A percentile compares a stretch with the other conserved stretches of the same genome.
Evolutionary conservation across 2,797 vertebrate genomes (phyloP).

Genomic region (Esox lucius): DNA sequence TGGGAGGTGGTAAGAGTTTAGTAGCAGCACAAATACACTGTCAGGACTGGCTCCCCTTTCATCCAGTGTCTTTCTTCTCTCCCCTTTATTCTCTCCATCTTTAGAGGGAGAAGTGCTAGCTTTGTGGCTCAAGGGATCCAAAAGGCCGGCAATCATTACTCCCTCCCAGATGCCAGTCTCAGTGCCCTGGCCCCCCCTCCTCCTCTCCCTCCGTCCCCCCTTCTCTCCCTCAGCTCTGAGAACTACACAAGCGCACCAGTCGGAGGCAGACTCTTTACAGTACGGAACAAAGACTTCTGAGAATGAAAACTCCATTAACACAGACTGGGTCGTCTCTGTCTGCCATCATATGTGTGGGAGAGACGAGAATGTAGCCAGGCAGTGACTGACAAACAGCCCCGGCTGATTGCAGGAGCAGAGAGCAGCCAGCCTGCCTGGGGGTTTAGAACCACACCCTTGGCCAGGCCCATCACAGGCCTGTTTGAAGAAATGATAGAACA

Average conservation of each 20-base stretch:
- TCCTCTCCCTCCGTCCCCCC: constrained; percentile 54
- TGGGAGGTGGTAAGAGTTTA: constrained; percentile 86
- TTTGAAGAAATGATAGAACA: constrained; percentile 8
- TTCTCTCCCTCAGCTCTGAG: constrained; percentile 81
- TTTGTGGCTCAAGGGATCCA: constrained; percentile 91
- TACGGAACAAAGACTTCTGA: constrained; percentile 87
- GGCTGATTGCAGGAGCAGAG: constrained; percentile 4
- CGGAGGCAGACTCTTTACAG: constrained; percentile 84
- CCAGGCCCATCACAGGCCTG: not conserved
- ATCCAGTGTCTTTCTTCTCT: constrained; percentile 80
- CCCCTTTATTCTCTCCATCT: constrained; percentile 80
- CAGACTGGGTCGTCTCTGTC: constrained; percentile 53
- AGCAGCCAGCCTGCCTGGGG: not conserved
- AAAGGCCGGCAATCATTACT: constrained; percentile 90
- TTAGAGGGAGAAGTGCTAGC: constrained; percentile 79
- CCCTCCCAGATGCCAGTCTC: constrained; percentile 88
- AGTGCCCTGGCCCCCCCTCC: constrained; percentile 23
- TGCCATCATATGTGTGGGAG: constrained; percentile 34
- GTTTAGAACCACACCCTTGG: constrained; percentile 9
- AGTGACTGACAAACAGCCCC: constrained; percentile 31
- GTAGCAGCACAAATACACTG: constrained; percentile 86
- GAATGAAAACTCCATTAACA: constrained; percentile 83
- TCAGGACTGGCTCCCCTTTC: constrained; percentile 77
- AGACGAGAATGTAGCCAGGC: constrained; percentile 39
- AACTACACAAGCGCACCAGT: constrained; percentile 83